Evolutionary conservation across 2,797 vertebrate genomes (phyloP).

Genomic region (Melanotaenia trifasciata): DNA sequence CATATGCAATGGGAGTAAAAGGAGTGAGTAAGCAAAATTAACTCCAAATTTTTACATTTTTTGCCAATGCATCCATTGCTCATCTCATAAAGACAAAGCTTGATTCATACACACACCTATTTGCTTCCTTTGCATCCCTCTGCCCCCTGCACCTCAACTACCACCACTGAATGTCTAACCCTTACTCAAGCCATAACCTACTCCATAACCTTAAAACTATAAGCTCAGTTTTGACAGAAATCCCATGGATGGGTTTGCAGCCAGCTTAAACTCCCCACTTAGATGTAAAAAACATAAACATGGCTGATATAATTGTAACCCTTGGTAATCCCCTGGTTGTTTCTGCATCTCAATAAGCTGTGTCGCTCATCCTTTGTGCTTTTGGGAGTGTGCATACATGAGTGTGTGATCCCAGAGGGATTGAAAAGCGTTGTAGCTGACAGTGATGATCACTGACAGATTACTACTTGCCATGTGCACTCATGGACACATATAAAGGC

Average conservation of each 20-base stretch:
- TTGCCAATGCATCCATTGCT: conserved; percentile 23
- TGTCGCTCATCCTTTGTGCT: conserved; percentile 42
- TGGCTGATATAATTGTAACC: conserved; percentile 31
- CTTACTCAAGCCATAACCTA: neutral
- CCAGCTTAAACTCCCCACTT: conserved; percentile 1
- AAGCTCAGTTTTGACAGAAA: neutral
- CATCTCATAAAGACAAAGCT: conserved; percentile 7
- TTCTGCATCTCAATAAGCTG: conserved; percentile 45
- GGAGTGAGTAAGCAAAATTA: neutral
- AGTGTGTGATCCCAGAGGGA: conserved; percentile 38
- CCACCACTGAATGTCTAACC: neutral
- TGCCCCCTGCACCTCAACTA: no score
- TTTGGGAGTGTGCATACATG: conserved; percentile 4
- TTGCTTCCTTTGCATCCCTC: neutral
- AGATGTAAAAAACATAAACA: conserved; percentile 19
- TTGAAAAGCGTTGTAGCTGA: conserved; percentile 32
- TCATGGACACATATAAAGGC: conserved; percentile 14
- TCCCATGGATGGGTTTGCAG: neutral
- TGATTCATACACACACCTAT: neutral
- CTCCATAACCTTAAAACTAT: neutral
- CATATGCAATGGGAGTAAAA: neutral
- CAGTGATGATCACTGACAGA: conserved; percentile 54
- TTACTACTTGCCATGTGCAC: conserved; percentile 28
- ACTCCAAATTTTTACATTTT: neutral
- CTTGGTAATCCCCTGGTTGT: conserved; percentile 33